Evolutionary conservation across 2,113 vertebrate species (phyloP).

Genomic region (Austrofundulus limnaeus): DNA sequence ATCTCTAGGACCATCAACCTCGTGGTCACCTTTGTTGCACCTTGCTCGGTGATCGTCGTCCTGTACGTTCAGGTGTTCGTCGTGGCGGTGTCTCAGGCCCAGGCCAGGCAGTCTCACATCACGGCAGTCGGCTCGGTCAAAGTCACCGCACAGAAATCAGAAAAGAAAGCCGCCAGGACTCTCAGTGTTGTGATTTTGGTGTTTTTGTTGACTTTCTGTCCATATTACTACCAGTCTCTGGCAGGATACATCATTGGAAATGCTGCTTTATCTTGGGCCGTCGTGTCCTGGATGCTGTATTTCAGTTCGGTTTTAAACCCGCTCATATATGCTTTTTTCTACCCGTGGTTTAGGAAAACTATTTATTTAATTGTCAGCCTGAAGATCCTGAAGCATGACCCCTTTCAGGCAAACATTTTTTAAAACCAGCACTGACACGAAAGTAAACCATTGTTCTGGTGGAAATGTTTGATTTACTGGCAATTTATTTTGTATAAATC

Average conservation of each 20-base stretch:
- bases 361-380: conserved; percentile 62
- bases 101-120: conserved; percentile 40
- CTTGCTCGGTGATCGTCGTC: conserved; percentile 48
- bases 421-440: conserved; percentile 6
- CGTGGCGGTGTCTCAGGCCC: conserved; percentile 60
- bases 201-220: conserved; percentile 58
- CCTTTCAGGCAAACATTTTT: conserved; percentile 30
- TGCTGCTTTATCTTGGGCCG: conserved; percentile 6
- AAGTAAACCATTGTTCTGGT: too few species aligned
- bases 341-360: conserved; percentile 68
- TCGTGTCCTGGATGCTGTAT: conserved; percentile 45
- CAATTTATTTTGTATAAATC: too few species aligned
- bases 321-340: conserved; percentile 68
- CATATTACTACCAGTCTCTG: conserved; percentile 42
- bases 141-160: conserved; percentile 43
- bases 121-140: neutral
- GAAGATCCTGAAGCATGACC: conserved; percentile 33
- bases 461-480: too few species aligned
- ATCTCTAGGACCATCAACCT: conserved; percentile 44
- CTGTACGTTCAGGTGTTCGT: conserved; percentile 60
- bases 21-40: conserved; percentile 52
- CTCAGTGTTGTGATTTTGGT: conserved; percentile 56
- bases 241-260: conserved; percentile 38
- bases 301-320: conserved; percentile 65
- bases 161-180: conserved; percentile 65